phyloP scores from a whole-genome alignment of 1,140 invertebrate species.

The Drosophila nannoptera region DNA sequence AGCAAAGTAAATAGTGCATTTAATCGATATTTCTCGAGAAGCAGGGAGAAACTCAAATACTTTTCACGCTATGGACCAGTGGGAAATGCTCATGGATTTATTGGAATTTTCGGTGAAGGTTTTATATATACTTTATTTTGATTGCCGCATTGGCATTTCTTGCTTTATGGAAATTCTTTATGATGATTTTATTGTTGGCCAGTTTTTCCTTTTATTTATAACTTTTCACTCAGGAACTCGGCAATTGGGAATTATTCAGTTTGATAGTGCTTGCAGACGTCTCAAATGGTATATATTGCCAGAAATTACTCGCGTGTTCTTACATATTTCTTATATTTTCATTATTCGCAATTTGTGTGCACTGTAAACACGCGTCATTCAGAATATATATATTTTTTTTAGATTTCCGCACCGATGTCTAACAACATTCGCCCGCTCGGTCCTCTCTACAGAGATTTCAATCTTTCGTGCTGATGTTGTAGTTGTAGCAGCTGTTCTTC shows the following conservation, averaged over 20 bases:
- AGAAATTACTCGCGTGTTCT: constrained; percentile 49
- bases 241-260: constrained; percentile 43
- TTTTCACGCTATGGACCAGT: constrained; percentile 3
- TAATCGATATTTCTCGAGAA: constrained; percentile 27
- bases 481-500: constrained; percentile 8
- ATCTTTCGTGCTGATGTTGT: constrained; percentile 5
- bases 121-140: constrained; percentile 21
- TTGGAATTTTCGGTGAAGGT: constrained; percentile 2
- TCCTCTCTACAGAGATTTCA: constrained; percentile 17
- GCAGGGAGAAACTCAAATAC: constrained; percentile 11
- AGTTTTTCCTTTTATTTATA: constrained; percentile 42
- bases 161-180: constrained; percentile 40
- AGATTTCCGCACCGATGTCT: constrained; percentile 13
- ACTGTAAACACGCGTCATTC: constrained; percentile 56
- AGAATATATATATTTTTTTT: constrained; percentile 6
- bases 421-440: constrained; percentile 16
- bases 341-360: constrained; percentile 33
- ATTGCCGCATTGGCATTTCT: constrained; percentile 35
- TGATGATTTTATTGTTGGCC: constrained; percentile 1
- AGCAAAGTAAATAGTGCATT: constrained; percentile 67
- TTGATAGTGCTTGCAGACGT: constrained; percentile 35
- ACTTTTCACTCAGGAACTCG: constrained; percentile 48
- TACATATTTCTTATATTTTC: constrained; percentile 46
- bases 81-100: constrained; percentile 15
- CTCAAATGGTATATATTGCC: constrained; percentile 17